Evolutionary conservation across 2,797 vertebrate genomes (phyloP), one percentile per base, ranked within the genome.

Genomic region (Gallinago stenura): DNA sequence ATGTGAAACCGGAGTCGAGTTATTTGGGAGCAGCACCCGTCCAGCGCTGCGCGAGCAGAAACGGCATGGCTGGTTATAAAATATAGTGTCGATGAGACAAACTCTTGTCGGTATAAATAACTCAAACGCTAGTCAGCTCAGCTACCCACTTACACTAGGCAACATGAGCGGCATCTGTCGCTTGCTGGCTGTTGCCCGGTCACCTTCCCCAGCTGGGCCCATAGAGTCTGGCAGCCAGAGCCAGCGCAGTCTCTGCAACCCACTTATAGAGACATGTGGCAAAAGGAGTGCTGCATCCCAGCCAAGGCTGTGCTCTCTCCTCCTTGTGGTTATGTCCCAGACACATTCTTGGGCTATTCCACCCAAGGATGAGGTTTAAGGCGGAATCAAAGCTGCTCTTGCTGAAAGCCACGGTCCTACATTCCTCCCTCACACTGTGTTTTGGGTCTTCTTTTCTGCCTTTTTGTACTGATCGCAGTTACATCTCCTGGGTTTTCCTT

Each of bases 1-100:
- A 97, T 96, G 90, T 95, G 95, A 95, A 95, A 95, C 53, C 0
- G 2, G 88, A 95, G 93, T 91, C 0, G n/a, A 95, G 85, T 80
- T 88, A 90, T 95, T 35, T 90, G 71, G 90, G 78, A 97, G 81
- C 70, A 71, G 73, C 0, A 17, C 86, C 66, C 5, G 2, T 90
- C 70, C 94, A 77, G 33, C 0, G 1, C 90, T 53, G 72, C 0
- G 2, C 1, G 66, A 78, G 6, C 12, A 13, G 69, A 45, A 92
- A 65, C 31, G 6, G 66, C 60, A 53, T 50, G 80, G 66, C 60
- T 90, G 41, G 64, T 92, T 90, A 73, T 76, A 92, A 95, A 95
- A 88, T 33, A 56, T 2, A 73, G 21, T 9, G 5, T 50, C 0
- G 15, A 61, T 12, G 64, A 46, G 70, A 30, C 61, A 80, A 89